Percentiles rank a stretch among this genome's conserved stretches.
Evolutionary conservation across 2,113 vertebrate genomes (phyloP).

Genomic region (Leucosticte australis): DNA sequence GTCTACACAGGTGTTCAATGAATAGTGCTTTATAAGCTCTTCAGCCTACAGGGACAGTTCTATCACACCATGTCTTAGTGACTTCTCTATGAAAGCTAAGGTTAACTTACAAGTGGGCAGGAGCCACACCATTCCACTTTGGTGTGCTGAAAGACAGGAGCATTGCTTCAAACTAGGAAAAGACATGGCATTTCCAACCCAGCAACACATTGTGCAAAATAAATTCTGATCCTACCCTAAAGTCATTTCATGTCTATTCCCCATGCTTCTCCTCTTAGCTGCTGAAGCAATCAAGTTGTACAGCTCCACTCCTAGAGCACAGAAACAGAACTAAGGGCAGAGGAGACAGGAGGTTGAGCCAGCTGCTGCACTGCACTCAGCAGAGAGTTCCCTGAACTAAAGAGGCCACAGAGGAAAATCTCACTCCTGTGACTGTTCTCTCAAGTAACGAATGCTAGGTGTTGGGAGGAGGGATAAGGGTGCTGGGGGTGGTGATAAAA

Average conservation of each 20-base stretch:
- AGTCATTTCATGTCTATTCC: neutral
- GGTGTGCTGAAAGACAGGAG: neutral
- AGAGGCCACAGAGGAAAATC: neutral
- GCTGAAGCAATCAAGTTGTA: neutral
- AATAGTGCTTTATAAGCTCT: neutral
- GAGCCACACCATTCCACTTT: neutral
- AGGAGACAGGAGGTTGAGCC: neutral
- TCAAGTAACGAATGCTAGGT: neutral
- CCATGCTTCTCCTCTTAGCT: neutral
- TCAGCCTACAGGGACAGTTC: neutral
- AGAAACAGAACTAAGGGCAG: neutral
- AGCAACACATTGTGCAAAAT: neutral
- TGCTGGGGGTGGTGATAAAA: neutral
- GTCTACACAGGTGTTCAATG: neutral
- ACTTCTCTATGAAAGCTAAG: neutral
- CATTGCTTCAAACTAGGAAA: neutral
- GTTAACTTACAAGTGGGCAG: neutral
- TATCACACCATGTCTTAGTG: neutral
- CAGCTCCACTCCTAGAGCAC: neutral
- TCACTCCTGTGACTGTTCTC: neutral
- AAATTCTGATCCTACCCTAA: neutral
- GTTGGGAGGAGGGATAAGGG: neutral
- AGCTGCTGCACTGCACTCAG: neutral
- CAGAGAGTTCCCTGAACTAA: neutral
- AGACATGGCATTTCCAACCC: neutral